Evolutionary conservation across 2,888 invertebrate species (phyloP).

Genomic region (Noctuana brunneofusca): DNA sequence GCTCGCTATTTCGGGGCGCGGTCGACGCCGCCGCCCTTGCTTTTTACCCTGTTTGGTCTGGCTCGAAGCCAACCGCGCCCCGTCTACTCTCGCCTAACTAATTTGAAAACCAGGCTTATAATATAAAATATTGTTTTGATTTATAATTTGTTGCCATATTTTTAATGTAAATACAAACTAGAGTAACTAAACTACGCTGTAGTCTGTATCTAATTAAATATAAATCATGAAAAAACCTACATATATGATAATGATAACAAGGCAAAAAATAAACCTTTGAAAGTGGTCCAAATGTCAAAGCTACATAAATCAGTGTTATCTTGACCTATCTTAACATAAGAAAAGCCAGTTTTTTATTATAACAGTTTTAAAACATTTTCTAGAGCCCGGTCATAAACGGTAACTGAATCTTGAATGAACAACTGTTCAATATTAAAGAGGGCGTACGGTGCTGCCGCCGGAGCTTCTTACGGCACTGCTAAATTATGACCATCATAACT

Average conservation of each 20-base stretch:
- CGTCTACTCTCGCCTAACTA: conserved; percentile 54
- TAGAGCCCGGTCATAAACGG: too few relatives aligned
- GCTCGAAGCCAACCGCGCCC: conserved; percentile 72
- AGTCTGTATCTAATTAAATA: too few relatives aligned
- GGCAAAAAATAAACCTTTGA: too few relatives aligned
- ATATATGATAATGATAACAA: too few relatives aligned
- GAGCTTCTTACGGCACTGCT: neutral
- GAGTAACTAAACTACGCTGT: too few relatives aligned
- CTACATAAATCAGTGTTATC: too few relatives aligned
- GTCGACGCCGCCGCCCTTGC: conserved; percentile 70
- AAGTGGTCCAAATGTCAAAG: too few relatives aligned
- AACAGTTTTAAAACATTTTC: too few relatives aligned
- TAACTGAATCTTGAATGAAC: too few relatives aligned
- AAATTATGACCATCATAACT: neutral
- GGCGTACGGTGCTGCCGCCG: neutral
- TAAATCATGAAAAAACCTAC: too few relatives aligned
- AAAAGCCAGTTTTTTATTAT: too few relatives aligned
- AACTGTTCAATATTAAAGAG: neutral
- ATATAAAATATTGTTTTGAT: conserved; percentile 54
- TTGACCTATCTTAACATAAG: too few relatives aligned
- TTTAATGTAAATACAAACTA: neutral
- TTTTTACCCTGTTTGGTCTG: conserved; percentile 81
- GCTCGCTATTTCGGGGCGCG: conserved; percentile 79
- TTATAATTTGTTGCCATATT: conserved; percentile 40
- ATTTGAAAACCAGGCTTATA: conserved; percentile 43